These are phyloP conservation scores for Ascidia mentula DNA, from an alignment of 23 tunicate species.

Conservation along the genomic window DNA sequence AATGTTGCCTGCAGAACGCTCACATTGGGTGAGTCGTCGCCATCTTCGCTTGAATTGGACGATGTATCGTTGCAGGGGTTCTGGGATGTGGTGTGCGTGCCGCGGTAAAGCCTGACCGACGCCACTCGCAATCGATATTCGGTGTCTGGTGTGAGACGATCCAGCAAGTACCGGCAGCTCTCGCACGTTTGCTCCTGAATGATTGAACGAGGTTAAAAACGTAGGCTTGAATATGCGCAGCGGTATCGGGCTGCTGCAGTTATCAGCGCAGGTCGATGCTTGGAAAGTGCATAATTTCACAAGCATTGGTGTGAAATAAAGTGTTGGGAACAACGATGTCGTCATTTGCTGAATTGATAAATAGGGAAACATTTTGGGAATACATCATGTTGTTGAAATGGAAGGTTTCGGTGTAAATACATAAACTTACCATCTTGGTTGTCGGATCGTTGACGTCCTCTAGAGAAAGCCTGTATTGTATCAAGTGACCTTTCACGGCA, in stretches of 20 bases:
- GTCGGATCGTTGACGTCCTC: background rate
- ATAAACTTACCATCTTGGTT: background rate
- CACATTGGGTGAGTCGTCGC: background rate
- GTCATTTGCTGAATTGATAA: too few species aligned
- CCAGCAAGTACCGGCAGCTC: slow-evolving; percentile 3
- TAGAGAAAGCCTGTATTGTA: slow-evolving; percentile 27
- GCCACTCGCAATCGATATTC: slow-evolving; percentile 15
- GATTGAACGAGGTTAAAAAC: too few species aligned
- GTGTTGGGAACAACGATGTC: too few species aligned
- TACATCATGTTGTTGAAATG: too few species aligned
- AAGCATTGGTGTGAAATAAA: too few species aligned
- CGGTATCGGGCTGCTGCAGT: too few species aligned
- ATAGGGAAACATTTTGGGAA: too few species aligned
- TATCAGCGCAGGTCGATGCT: too few species aligned
- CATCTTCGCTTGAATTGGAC: background rate
- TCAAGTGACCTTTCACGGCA: slow-evolving; percentile 21
- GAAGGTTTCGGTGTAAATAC: too few species aligned
- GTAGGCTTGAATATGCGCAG: too few species aligned
- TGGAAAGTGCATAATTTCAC: too few species aligned
- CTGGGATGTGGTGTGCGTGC: too few species aligned
- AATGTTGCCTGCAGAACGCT: background rate
- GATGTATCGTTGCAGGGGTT: background rate
- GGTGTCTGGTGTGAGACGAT: slow-evolving; percentile 8
- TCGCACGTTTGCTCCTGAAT: slow-evolving; percentile 20
- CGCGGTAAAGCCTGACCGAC: slow-evolving; percentile 10